Evolutionary conservation across 2,888 invertebrate species (phyloP).

Genomic region (Diarsia brunnea): DNA sequence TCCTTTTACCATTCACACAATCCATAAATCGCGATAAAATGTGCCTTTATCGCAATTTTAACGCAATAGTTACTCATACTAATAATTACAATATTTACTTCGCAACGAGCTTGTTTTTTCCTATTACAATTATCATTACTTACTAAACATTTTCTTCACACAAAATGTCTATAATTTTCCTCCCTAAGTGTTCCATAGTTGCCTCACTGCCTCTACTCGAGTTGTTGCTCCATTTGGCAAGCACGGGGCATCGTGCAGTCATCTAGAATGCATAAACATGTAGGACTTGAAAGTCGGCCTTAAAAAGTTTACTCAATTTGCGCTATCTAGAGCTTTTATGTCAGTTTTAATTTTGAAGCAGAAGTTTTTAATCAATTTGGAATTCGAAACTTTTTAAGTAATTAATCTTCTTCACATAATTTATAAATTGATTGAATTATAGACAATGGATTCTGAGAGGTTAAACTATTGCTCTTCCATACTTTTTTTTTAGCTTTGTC

Average conservation of each 20-base stretch:
- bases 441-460: neutral
- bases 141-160: slow-evolving; percentile 12
- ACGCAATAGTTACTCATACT: neutral
- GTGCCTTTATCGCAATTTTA: neutral
- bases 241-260: slow-evolving; percentile 8
- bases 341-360: slow-evolving; percentile 6
- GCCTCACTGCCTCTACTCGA: slow-evolving; percentile 22
- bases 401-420: neutral
- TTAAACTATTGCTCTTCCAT: neutral
- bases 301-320: slow-evolving; percentile 18
- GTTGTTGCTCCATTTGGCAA: slow-evolving; percentile 38
- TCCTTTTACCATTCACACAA: too few relatives aligned
- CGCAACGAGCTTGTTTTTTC: neutral
- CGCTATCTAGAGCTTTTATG: neutral
- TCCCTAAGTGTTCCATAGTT: slow-evolving; percentile 27
- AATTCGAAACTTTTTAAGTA: neutral
- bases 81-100: slow-evolving; percentile 4
- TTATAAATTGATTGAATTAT: neutral
- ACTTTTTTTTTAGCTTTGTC: neutral
- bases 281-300: neutral
- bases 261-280: slow-evolving; percentile 35
- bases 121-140: slow-evolving; percentile 2
- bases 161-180: slow-evolving; percentile 20
- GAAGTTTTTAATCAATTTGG: neutral
- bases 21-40: too few relatives aligned